Base-by-base conservation (phyloP, 2,113 vertebrate species). In the Leptobrachium leishanense region DNA sequence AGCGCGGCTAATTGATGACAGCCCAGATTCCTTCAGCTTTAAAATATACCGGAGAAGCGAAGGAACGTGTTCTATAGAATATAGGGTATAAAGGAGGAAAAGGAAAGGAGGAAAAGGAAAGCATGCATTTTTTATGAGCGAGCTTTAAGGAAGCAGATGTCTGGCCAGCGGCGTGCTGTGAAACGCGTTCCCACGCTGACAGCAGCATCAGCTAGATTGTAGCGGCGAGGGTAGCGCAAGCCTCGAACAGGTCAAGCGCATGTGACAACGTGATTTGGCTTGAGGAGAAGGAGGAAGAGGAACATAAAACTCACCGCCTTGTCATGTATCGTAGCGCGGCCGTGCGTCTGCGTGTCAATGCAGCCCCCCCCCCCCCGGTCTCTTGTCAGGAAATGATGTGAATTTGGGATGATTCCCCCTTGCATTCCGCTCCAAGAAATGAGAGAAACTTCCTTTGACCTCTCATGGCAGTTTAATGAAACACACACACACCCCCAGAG, bases 101-200 rank as follows among this genome's bases (percentile, higher is more conserved):
- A 31, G 20, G 20, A 82, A 79, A 63, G 50, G 20, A 31, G 20
- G 20, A 31, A 31, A 1, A 31, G 20, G 20, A 82, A 79, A 63
- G 50, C 44, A 68, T 73, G 42, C 13, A 72, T 76, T 67, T 81
- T 72, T 82, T 12, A 66, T 1, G 44, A 82, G 20, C 44, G 40
- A 0, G 0, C 75, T 82, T 77, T 75, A 84, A 72, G 70, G 83
- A 81, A 84, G 75, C 82, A 76, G 75, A 86, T 65, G 15, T 83
- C 81, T 84, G 77, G 73, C 79, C 83, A 81, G 40, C 44, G 62
- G 63, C 69, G 66, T 82, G 79, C 1, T 62, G 81, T 20, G 75
- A 83, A 76, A 87, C 53, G 76, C 76, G 82, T 85, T 85, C 83
- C 53, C 20, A 44, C 41, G 15, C 81, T 75, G 67, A 75, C 73